Evolutionary conservation across 2,888 invertebrate genomes (phyloP), one percentile per base, ranked within the genome.

Genomic region (Belgica antarctica): DNA sequence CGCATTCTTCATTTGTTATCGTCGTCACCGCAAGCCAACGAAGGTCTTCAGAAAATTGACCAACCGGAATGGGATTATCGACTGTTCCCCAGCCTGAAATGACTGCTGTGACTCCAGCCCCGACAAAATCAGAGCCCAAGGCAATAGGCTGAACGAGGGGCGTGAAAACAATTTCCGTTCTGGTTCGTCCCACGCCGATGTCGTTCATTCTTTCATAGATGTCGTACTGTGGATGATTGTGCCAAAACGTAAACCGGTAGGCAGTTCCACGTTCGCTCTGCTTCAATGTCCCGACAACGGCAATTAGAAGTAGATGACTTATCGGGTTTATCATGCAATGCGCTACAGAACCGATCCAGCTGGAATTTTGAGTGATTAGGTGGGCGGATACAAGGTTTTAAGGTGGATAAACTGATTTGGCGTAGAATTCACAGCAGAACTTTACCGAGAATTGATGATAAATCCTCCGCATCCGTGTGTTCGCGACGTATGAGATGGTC

Each of bases 381-480:
- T n/a, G n/a, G n/a, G n/a, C n/a, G n/a, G n/a, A n/a, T n/a, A n/a
- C n/a, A n/a, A n/a, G n/a, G n/a, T n/a, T n/a, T n/a, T n/a, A n/a
- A n/a, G n/a, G n/a, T n/a, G n/a, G n/a, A n/a, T n/a, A n/a, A n/a
- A n/a, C n/a, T n/a, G n/a, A n/a, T n/a, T n/a, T n/a, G n/a, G n/a
- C n/a, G n/a, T n/a, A n/a, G n/a, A n/a, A n/a, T n/a, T n/a, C n/a
- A n/a, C n/a, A n/a, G n/a, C n/a, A n/a, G n/a, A n/a, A n/a, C n/a
- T n/a, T n/a, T n/a, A n/a, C n/a, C n/a, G n/a, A n/a, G n/a, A n/a
- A n/a, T n/a, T 74, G 27, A 76, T 71, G 66, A 76, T 74, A 5
- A 74, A 72, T 22, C 74, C 74, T 47, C 75, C 76, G 69, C 76
- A 76, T 65, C 71, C 71, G 62, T 76, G 75, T n/a, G n/a, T n/a